Conservation (phyloP, 1,140 invertebrate species). For the Drosophila mauritiana region DNA sequence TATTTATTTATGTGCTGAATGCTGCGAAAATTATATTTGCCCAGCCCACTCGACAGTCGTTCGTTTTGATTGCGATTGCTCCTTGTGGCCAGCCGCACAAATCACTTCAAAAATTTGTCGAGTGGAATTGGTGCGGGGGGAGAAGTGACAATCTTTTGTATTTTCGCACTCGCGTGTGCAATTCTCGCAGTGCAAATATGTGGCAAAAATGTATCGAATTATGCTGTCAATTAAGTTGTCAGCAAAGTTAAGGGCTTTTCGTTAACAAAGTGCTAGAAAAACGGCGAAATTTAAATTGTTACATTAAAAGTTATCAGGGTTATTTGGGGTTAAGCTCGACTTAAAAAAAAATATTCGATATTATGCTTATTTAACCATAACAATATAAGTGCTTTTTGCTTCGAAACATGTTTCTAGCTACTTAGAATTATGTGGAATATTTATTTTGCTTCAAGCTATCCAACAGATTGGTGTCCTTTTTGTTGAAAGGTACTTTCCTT, state of each 20-base stretch:
- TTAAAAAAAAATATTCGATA: no score
- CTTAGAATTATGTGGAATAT: no score
- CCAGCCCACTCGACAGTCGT: constrained; percentile 61
- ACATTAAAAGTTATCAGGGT: neutral
- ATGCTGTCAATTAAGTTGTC: constrained; percentile 49
- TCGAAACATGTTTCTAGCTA: no score
- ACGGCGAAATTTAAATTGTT: neutral
- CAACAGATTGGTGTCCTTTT: no score
- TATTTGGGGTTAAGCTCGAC: no score
- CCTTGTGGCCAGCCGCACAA: constrained; percentile 65
- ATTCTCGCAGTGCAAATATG: constrained; percentile 28
- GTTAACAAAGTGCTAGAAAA: constrained; percentile 17
- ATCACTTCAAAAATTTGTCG: constrained; percentile 67
- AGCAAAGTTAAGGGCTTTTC: constrained; percentile 62
- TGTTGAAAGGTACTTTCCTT: neutral
- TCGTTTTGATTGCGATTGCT: constrained; percentile 67
- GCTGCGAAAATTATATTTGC: constrained; percentile 78
- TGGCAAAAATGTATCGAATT: constrained; percentile 10
- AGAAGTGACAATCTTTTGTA: constrained; percentile 43
- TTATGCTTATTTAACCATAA: no score
- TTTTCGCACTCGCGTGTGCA: constrained; percentile 36
- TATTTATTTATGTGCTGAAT: constrained; percentile 75
- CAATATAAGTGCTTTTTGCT: no score
- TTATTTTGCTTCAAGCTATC: no score
- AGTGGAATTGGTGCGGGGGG: neutral